Evolutionary conservation across 1,140 invertebrate genomes (phyloP).

Genomic region (Drosophila bocqueti): DNA sequence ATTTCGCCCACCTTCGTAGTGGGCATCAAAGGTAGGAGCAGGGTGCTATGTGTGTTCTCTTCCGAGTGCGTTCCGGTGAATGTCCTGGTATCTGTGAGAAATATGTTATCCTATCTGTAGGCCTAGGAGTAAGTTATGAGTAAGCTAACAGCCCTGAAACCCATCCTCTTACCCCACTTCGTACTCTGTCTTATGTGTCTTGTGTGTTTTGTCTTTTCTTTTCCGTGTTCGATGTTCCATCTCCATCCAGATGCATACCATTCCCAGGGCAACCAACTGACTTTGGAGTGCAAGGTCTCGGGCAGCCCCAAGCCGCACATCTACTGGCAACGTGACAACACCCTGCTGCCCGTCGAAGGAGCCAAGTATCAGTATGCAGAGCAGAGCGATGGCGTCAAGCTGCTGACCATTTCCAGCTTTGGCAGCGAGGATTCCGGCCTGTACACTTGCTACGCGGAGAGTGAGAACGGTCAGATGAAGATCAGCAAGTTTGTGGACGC

Average conservation of each 20-base stretch:
- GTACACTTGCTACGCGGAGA: conserved; percentile 82
- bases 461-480: conserved; percentile 81
- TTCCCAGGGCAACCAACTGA: conserved; percentile 69
- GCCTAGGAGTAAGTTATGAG: conserved; percentile 24
- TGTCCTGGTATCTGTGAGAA: conserved; percentile 31
- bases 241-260: conserved; percentile 82
- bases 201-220: conserved; percentile 48
- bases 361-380: conserved; percentile 86
- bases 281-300: conserved; percentile 80
- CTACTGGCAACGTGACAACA: conserved; percentile 93
- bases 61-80: conserved; percentile 45
- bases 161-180: not conserved
- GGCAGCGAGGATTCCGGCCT: conserved; percentile 64
- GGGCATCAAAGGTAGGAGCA: conserved; percentile 81
- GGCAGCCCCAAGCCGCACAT: conserved; percentile 86
- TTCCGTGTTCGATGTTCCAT: conserved; percentile 9
- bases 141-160: conserved; percentile 26
- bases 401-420: conserved; percentile 70
- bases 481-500: conserved; percentile 82
- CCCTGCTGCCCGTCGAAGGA: conserved; percentile 85
- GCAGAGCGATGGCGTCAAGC: conserved; percentile 62
- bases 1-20: conserved; percentile 77
- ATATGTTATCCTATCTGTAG: conserved; percentile 20
- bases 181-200: conserved; percentile 62
- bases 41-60: not conserved